Percentiles rank a stretch among this genome's conserved stretches.
Conservation (phyloP, 2,888 invertebrate genomes). For the Mythimna pallens region DNA sequence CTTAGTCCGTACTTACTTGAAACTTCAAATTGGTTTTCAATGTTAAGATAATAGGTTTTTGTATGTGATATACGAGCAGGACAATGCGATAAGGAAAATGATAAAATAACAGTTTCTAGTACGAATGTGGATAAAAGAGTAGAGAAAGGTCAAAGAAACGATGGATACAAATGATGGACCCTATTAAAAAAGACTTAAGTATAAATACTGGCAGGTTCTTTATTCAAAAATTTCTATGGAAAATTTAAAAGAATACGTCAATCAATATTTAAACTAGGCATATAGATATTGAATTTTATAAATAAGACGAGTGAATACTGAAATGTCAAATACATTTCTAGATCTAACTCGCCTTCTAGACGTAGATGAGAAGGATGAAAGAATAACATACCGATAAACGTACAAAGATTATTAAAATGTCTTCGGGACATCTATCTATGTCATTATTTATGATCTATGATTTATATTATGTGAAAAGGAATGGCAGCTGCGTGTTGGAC, state of each 20-base stretch:
- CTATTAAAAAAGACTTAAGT: background rate
- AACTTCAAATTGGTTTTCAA: slow-evolving; percentile 41
- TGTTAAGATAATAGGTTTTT: slow-evolving; percentile 23
- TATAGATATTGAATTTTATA: too few species aligned
- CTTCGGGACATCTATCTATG: too few species aligned
- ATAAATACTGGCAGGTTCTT: too few species aligned
- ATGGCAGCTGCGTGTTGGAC: too few species aligned
- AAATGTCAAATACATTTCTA: too few species aligned
- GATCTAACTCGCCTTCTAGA: too few species aligned
- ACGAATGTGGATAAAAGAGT: background rate
- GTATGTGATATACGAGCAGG: background rate
- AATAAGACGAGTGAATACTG: too few species aligned
- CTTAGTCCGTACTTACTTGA: slow-evolving; percentile 13
- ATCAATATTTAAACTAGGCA: background rate
- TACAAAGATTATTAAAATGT: too few species aligned
- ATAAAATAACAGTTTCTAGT: background rate
- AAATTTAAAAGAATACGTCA: background rate
- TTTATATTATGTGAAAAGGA: too few species aligned
- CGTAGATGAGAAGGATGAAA: too few species aligned
- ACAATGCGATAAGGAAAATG: background rate
- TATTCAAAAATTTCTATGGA: background rate
- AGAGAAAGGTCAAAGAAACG: background rate
- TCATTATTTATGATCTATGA: too few species aligned
- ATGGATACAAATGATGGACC: background rate
- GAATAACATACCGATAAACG: too few species aligned